A percentile compares a stretch with the other conserved stretches of the same genome.
Conservation (phyloP, 2,797 vertebrate genomes). For the Crenichthys baileyi region DNA sequence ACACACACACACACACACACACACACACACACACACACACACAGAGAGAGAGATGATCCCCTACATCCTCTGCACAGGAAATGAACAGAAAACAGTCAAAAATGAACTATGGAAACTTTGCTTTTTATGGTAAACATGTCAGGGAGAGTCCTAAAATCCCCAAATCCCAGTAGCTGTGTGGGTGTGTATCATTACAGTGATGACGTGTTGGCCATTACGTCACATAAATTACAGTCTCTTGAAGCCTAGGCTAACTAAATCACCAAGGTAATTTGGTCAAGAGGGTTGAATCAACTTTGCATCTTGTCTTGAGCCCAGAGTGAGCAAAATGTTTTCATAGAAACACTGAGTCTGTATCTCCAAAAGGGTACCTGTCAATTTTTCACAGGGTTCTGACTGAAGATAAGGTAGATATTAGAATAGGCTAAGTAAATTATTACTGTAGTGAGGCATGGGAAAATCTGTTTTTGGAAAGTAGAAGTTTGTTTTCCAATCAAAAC, state of each 20-base stretch:
- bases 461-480: neutral
- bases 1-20: slow-evolving; percentile 12
- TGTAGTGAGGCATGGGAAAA: neutral
- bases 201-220: slow-evolving; percentile 42
- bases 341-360: slow-evolving; percentile 51
- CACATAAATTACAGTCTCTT: slow-evolving; percentile 49
- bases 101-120: neutral
- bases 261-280: slow-evolving; percentile 35
- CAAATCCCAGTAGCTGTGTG: slow-evolving; percentile 24
- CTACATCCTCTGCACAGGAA: slow-evolving; percentile 13
- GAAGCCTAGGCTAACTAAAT: slow-evolving; percentile 51
- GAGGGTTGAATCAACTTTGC: slow-evolving; percentile 54
- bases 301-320: slow-evolving; percentile 25
- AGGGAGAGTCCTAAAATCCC: slow-evolving; percentile 25
- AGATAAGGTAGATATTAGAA: slow-evolving; percentile 14
- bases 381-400: slow-evolving; percentile 33
- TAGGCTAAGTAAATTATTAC: neutral
- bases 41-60: neutral
- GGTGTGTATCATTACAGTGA: slow-evolving; percentile 35
- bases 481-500: neutral
- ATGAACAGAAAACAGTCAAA: slow-evolving; percentile 9
- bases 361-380: neutral
- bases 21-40: neutral
- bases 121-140: slow-evolving; percentile 15
- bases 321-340: slow-evolving; percentile 34